phyloP scores from a whole-genome alignment of 2,113 vertebrate genomes.

The Varanus komodoensis region DNA sequence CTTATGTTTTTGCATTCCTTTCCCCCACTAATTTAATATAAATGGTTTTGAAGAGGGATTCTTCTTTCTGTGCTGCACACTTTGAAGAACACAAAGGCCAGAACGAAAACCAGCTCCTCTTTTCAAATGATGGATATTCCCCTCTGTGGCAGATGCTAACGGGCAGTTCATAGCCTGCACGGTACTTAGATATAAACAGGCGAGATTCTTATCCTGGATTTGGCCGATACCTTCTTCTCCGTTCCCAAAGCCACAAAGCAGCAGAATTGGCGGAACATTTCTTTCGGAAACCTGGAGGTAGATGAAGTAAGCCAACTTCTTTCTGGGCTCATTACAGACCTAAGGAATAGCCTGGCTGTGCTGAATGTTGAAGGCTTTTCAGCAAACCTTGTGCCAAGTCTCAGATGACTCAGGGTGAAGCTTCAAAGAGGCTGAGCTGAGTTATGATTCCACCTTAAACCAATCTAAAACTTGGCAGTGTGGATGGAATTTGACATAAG shows the following conservation, averaged over 20 bases:
- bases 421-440: conserved; percentile 13
- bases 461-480: conserved; percentile 9
- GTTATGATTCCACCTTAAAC: conserved; percentile 20
- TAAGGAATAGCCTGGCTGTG: neutral
- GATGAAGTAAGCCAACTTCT: conserved; percentile 18
- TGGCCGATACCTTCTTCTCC: neutral
- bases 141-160: neutral
- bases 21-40: neutral
- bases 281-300: conserved; percentile 16
- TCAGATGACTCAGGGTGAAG: conserved; percentile 15
- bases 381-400: neutral
- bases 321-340: neutral
- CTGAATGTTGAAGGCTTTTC: conserved; percentile 21
- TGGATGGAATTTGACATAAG: conserved; percentile 14
- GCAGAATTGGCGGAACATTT: conserved; percentile 29
- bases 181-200: neutral
- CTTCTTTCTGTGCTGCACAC: neutral
- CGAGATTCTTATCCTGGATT: neutral
- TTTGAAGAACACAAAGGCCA: neutral
- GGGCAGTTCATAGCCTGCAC: neutral
- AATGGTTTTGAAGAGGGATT: neutral
- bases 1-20: neutral
- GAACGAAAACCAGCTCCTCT: neutral
- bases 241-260: conserved; percentile 14
- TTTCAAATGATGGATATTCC: neutral